phyloP scores from a whole-genome alignment of 2,113 vertebrate genomes.

The Dryoscopus gambensis region DNA sequence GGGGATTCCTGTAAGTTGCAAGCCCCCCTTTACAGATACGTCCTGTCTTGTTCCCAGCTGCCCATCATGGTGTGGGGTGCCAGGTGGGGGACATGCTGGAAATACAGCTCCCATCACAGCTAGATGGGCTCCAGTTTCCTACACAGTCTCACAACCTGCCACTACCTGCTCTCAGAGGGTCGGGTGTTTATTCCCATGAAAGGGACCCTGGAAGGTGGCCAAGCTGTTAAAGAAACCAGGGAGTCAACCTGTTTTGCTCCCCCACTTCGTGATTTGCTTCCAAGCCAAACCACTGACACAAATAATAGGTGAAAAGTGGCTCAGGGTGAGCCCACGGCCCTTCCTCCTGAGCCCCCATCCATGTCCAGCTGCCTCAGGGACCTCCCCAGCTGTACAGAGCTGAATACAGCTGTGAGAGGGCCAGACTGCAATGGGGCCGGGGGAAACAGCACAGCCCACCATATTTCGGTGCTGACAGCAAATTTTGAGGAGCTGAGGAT shows the following conservation, averaged over 20 bases:
- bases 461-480: background rate
- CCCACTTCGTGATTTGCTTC: background rate
- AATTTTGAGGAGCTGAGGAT: background rate
- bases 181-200: background rate
- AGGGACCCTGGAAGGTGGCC: background rate
- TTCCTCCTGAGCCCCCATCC: background rate
- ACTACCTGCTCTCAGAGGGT: background rate
- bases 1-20: slow-evolving; percentile 39
- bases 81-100: background rate
- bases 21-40: background rate
- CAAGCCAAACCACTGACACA: background rate
- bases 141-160: background rate
- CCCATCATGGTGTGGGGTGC: accelerated
- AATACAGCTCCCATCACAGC: background rate
- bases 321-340: background rate
- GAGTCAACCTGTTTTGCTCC: background rate
- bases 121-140: background rate
- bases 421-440: background rate
- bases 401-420: background rate
- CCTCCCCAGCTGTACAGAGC: background rate
- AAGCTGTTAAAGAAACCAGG: background rate
- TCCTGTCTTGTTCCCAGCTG: slow-evolving; percentile 29
- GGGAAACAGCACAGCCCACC: background rate
- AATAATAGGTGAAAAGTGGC: background rate
- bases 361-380: accelerated